Percentiles rank a stretch among this genome's conserved stretches.
phyloP scores from a whole-genome alignment of 2,113 vertebrate genomes.

The Speoplatyrhinus poulsoni region DNA sequence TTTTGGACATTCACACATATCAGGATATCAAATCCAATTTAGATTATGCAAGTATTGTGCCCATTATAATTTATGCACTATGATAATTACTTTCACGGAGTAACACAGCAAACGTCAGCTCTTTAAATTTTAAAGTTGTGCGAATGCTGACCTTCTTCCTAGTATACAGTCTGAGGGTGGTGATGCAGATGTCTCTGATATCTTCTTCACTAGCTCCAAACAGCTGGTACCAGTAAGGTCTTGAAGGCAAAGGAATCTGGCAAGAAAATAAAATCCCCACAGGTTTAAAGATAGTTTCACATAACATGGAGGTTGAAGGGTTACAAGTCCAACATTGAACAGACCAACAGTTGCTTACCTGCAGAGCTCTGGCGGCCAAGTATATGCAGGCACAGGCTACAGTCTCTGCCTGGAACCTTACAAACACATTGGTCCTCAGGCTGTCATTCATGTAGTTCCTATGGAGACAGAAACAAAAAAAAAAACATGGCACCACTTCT shows the following conservation, averaged over 20 bases:
- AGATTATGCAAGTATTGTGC: too few species aligned
- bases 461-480: constrained; percentile 57
- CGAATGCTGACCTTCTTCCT: constrained; percentile 86
- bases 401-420: constrained; percentile 96
- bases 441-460: constrained; percentile 99
- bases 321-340: not conserved
- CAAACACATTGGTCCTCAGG: constrained; percentile 95
- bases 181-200: constrained; percentile 93
- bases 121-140: not conserved
- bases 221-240: constrained; percentile 93
- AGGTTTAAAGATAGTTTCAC: not conserved
- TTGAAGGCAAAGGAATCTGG: constrained; percentile 90
- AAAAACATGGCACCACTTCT: constrained; percentile 71
- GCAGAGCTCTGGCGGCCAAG: constrained; percentile 93
- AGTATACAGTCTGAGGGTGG: constrained; percentile 91
- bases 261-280: not conserved
- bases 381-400: constrained; percentile 98
- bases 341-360: constrained; percentile 73
- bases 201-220: constrained; percentile 94
- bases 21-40: too few species aligned
- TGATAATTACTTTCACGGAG: too few species aligned
- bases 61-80: too few species aligned
- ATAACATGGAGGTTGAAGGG: not conserved
- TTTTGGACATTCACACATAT: too few species aligned
- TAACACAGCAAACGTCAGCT: too few species aligned